Evolutionary conservation across 2,113 vertebrate species (phyloP).

Genomic region (Pyxicephalus adspersus): DNA sequence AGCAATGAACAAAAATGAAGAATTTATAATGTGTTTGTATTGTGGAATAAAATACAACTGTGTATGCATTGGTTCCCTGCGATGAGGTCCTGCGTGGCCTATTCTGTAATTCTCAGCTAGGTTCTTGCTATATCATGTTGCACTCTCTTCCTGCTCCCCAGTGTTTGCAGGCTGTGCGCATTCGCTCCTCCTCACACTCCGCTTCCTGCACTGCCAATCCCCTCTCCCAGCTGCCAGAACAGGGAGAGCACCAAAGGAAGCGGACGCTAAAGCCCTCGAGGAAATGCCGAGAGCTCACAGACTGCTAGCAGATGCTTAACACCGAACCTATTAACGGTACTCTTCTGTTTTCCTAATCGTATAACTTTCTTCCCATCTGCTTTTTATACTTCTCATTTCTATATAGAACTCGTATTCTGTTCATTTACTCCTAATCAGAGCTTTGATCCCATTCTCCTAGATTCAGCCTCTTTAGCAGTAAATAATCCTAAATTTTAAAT

Average conservation of each 20-base stretch:
- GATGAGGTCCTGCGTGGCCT: too few species aligned
- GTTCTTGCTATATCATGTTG: conserved; percentile 10
- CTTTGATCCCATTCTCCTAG: too few species aligned
- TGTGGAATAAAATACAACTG: too few species aligned
- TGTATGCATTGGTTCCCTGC: too few species aligned
- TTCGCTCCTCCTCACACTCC: conserved; percentile 11
- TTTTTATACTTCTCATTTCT: too few species aligned
- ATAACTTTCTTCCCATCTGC: too few species aligned
- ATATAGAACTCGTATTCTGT: too few species aligned
- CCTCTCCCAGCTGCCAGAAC: conserved; percentile 1
- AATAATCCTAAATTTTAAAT: too few species aligned
- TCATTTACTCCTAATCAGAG: too few species aligned
- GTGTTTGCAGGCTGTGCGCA: not conserved
- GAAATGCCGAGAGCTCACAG: conserved; percentile 7
- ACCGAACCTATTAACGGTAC: not conserved
- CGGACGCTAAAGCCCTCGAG: conserved; percentile 9
- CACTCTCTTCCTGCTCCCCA: conserved; percentile 10
- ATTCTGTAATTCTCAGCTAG: not conserved
- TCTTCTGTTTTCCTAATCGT: not conserved
- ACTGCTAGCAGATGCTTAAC: not conserved
- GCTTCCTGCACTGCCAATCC: conserved; percentile 31
- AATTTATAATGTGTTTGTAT: too few species aligned
- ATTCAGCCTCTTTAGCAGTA: too few species aligned
- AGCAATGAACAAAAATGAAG: too few species aligned
- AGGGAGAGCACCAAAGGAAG: conserved; percentile 17